Evolutionary conservation across 2,797 vertebrate species (phyloP).

Genomic region (Malacoctenus gilli): DNA sequence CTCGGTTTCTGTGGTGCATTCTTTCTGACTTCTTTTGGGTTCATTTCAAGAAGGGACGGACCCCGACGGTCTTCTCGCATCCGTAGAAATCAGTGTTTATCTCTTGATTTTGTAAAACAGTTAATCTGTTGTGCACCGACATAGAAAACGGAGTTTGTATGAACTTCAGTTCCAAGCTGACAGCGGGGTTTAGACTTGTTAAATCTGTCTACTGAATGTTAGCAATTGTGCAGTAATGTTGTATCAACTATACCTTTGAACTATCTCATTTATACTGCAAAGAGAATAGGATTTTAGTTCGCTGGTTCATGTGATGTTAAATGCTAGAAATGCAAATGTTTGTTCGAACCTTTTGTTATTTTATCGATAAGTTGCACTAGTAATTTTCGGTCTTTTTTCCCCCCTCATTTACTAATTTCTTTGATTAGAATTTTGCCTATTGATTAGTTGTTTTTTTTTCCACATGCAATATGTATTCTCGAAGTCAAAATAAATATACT

Average conservation of each 20-base stretch:
- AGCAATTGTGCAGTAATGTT: constrained; percentile 95
- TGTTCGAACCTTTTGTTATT: constrained; percentile 66
- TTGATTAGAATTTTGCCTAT: constrained; percentile 85
- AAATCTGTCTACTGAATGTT: constrained; percentile 86
- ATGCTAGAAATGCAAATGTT: constrained; percentile 86
- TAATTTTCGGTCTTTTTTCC: constrained; percentile 66
- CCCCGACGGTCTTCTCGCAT: constrained; percentile 69
- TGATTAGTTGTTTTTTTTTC: constrained; percentile 84
- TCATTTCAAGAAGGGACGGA: constrained; percentile 68
- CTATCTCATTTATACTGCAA: constrained; percentile 79
- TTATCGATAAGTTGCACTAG: constrained; percentile 76
- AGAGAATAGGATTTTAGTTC: constrained; percentile 79
- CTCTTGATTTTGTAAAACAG: constrained; percentile 80
- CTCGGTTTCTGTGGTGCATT: constrained; percentile 81
- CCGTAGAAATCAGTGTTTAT: constrained; percentile 75
- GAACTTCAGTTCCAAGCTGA: constrained; percentile 81
- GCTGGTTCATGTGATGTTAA: constrained; percentile 86
- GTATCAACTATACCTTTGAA: constrained; percentile 95
- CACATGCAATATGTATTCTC: constrained; percentile 83
- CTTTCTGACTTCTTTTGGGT: constrained; percentile 79
- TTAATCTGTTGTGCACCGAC: constrained; percentile 81
- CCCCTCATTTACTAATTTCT: constrained; percentile 69
- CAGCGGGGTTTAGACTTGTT: constrained; percentile 82
- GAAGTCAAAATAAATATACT: constrained; percentile 85
- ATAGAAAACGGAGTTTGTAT: constrained; percentile 76